phyloP scores from a whole-genome alignment of 2,113 vertebrate genomes.

The Pedionomus torquatus region DNA sequence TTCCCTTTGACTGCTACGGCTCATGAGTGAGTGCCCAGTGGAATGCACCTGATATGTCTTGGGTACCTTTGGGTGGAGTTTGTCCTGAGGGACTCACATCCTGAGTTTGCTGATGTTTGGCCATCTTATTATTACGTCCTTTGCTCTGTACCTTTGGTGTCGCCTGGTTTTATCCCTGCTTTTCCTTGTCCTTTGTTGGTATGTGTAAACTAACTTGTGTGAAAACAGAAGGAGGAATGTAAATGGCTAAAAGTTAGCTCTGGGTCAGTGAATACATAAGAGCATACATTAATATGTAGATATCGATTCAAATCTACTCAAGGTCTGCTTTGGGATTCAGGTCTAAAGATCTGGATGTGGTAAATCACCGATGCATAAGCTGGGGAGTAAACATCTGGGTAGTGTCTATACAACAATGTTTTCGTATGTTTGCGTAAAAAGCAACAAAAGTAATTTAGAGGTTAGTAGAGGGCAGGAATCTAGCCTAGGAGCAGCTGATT shows the following conservation, averaged over 20 bases:
- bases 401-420: background rate
- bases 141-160: background rate
- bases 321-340: background rate
- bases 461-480: background rate
- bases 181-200: background rate
- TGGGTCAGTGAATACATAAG: background rate
- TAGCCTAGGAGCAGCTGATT: background rate
- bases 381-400: background rate
- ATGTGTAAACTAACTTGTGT: background rate
- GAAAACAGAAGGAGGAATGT: background rate
- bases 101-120: background rate
- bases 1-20: background rate
- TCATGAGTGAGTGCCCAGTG: background rate
- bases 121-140: background rate
- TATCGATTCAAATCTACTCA: background rate
- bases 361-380: background rate
- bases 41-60: rapidly evolving
- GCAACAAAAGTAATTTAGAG: background rate
- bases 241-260: background rate
- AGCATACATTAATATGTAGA: no score
- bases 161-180: background rate
- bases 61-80: background rate
- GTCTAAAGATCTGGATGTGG: background rate
- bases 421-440: background rate
- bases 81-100: background rate